These are phyloP conservation scores for Samia ricini DNA, from an alignment of 1,140 invertebrate genomes.

Conservation along the genomic window DNA sequence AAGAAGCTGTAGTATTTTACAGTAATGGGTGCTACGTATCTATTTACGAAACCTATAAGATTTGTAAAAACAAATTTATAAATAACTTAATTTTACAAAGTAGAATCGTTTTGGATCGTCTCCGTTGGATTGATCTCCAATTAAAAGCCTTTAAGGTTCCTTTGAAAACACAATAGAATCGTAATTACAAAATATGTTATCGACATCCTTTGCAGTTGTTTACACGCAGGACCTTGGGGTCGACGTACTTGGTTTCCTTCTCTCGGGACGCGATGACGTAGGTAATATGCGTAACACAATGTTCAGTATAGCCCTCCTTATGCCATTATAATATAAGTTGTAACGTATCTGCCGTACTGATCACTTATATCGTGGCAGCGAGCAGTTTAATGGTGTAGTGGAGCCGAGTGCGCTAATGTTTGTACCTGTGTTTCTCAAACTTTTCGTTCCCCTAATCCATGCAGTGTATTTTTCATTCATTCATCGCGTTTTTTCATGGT, in stretches of 20 bases:
- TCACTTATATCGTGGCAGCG: background rate
- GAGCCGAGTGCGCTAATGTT: background rate
- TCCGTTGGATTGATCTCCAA: background rate
- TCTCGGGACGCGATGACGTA: constrained; percentile 9
- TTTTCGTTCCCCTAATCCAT: background rate
- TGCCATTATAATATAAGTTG: background rate
- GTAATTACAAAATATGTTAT: background rate
- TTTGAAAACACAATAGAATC: background rate
- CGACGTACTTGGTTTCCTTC: background rate
- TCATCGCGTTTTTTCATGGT: background rate
- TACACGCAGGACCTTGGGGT: background rate
- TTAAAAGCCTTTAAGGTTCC: background rate
- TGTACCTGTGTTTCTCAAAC: background rate
- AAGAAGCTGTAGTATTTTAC: too few species aligned
- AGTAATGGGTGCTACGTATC: too few species aligned
- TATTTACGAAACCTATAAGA: too few species aligned
- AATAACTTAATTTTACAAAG: background rate
- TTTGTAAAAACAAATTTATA: too few species aligned
- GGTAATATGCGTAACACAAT: background rate
- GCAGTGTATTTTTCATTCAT: background rate
- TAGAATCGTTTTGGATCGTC: background rate
- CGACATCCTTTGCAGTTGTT: background rate
- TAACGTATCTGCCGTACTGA: background rate
- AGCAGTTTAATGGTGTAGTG: background rate
- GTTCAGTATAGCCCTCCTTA: background rate